These are phyloP conservation scores for Eolophus roseicapilla DNA, from an alignment of 2,113 vertebrate genomes.

Conservation along the genomic window DNA sequence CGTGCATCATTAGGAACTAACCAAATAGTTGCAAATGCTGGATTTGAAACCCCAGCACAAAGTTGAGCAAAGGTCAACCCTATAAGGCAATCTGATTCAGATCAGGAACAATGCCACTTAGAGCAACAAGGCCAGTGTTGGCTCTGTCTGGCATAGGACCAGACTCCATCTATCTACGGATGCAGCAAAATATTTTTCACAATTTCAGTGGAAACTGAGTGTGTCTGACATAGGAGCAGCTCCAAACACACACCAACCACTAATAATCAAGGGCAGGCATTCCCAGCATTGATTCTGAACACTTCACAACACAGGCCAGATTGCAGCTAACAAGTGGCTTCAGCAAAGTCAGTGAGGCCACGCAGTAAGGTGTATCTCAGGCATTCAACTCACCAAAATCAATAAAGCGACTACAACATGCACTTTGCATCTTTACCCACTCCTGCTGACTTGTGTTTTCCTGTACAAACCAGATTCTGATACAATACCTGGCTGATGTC, in stretches of 20 bases:
- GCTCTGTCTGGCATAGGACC: background rate
- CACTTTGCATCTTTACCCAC: background rate
- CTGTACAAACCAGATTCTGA: background rate
- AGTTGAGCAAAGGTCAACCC: background rate
- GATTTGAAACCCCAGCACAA: background rate
- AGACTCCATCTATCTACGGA: background rate
- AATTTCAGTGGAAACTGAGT: background rate
- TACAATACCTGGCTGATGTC: slow-evolving; percentile 85
- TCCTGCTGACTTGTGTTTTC: background rate
- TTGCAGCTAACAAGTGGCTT: background rate
- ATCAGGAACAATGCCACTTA: background rate
- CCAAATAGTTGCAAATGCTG: background rate
- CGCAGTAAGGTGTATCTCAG: background rate
- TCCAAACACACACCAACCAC: background rate
- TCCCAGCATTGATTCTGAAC: background rate
- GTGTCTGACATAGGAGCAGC: background rate
- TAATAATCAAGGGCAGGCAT: background rate
- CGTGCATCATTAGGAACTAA: background rate
- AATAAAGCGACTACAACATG: background rate
- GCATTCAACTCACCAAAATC: background rate
- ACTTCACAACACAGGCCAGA: background rate
- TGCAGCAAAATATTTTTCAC: background rate
- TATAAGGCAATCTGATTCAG: background rate
- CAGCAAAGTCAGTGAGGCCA: background rate
- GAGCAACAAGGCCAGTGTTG: background rate